Percentiles rank a stretch among this genome's conserved stretches.
Conservation (phyloP, 2,797 vertebrate species). For the Lophotriccus pileatus region DNA sequence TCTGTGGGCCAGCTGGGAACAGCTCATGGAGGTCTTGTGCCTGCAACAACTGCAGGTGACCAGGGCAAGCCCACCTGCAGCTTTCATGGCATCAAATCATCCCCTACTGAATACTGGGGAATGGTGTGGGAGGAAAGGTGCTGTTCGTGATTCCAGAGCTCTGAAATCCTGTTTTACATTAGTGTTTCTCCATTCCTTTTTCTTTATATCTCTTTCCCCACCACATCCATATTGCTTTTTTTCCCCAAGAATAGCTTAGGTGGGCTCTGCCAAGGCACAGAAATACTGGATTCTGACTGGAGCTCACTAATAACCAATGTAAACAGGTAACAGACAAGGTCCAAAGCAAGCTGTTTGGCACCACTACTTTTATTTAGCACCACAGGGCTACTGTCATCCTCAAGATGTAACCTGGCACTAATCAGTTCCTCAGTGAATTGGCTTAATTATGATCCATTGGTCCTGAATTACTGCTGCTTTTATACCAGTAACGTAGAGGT, state of each 20-base stretch:
- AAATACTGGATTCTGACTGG: neutral
- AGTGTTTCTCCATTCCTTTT: neutral
- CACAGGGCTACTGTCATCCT: accelerated
- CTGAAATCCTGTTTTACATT: neutral
- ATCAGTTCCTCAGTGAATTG: neutral
- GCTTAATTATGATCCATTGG: accelerated
- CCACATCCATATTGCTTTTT: neutral
- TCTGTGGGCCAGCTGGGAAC: accelerated
- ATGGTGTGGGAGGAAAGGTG: neutral
- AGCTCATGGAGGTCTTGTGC: accelerated
- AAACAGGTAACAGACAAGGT: neutral
- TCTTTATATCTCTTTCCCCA: neutral
- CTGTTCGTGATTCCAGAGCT: neutral
- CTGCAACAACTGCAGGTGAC: neutral
- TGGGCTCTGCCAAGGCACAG: neutral
- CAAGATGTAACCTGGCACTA: neutral
- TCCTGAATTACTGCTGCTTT: neutral
- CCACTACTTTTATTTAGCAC: neutral
- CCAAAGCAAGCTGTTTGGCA: neutral
- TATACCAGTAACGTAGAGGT: neutral
- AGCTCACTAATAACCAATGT: neutral
- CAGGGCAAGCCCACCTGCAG: accelerated
- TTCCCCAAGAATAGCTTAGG: neutral
- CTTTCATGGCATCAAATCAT: neutral
- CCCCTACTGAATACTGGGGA: neutral